Evolutionary conservation across 64 coral and sea anemone genomes (phyloP).

Genomic region (Montipora sp.): DNA sequence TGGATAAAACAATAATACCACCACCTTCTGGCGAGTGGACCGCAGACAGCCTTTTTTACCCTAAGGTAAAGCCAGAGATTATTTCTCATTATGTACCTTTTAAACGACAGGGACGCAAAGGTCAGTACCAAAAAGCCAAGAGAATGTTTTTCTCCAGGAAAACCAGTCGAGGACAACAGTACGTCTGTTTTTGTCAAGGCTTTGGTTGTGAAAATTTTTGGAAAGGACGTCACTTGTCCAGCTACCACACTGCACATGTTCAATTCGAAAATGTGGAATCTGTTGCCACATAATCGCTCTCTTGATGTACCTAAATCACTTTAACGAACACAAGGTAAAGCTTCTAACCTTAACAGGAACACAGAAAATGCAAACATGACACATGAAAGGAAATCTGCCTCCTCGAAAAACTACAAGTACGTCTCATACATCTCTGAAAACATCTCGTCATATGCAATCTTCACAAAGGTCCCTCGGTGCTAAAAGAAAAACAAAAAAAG

Average conservation of each 20-base stretch:
- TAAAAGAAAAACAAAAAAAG: too few relatives aligned
- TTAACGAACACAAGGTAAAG: too few relatives aligned
- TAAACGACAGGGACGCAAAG: constrained; percentile 25
- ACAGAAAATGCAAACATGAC: constrained; percentile 54
- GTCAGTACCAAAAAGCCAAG: constrained; percentile 63
- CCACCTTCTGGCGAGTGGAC: constrained; percentile 52
- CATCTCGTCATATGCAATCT: too few relatives aligned
- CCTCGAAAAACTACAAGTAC: too few relatives aligned
- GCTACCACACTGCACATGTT: constrained; percentile 40
- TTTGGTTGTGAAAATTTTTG: constrained; percentile 10
- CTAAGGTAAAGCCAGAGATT: constrained; percentile 25
- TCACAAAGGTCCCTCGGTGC: too few relatives aligned
- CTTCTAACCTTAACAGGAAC: constrained; percentile 39
- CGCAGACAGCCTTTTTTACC: constrained; percentile 29
- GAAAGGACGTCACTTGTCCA: constrained; percentile 31
- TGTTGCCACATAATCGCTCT: constrained; percentile 58
- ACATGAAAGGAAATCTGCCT: constrained; percentile 5
- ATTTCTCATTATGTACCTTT: not conserved
- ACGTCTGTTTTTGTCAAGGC: constrained; percentile 1
- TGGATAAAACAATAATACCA: constrained; percentile 39
- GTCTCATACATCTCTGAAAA: too few relatives aligned
- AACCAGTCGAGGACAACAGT: not conserved
- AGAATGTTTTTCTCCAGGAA: constrained; percentile 37
- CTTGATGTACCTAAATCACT: constrained; percentile 23
- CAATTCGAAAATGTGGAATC: constrained; percentile 50